phyloP scores from a whole-genome alignment of 2,797 vertebrate genomes.

The Lagorchestes hirsutus region DNA sequence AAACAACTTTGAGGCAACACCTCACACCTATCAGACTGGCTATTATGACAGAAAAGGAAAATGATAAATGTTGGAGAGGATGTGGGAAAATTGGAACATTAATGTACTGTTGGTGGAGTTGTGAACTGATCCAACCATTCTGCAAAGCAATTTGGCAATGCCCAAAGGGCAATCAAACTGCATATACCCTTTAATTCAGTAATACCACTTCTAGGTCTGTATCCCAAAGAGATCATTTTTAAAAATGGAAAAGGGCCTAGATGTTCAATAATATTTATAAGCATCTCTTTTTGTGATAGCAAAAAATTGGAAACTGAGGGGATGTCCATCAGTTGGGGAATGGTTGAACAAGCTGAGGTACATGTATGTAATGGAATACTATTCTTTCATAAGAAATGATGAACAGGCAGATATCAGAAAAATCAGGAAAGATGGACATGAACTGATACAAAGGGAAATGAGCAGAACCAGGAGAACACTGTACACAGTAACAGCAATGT shows the following conservation, averaged over 20 bases:
- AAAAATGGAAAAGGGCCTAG: background rate
- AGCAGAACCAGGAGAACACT: background rate
- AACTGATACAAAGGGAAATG: background rate
- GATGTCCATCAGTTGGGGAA: background rate
- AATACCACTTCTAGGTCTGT: background rate
- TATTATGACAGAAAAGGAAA: background rate
- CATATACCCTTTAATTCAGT: background rate
- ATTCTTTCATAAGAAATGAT: background rate
- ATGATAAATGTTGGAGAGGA: background rate
- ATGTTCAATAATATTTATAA: background rate
- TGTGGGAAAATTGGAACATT: background rate
- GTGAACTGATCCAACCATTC: background rate
- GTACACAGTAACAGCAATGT: background rate
- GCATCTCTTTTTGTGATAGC: background rate
- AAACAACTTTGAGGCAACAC: background rate
- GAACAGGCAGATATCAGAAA: background rate
- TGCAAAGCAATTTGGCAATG: background rate
- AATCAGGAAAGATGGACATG: background rate
- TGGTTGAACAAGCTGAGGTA: background rate
- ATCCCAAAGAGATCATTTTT: background rate
- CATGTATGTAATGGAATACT: background rate
- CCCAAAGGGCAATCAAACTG: background rate
- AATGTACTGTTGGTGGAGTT: background rate
- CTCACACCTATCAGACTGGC: background rate
- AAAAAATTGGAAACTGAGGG: background rate